Conservation (phyloP, 2,113 vertebrate genomes). For the Chionodraco myersi region DNA sequence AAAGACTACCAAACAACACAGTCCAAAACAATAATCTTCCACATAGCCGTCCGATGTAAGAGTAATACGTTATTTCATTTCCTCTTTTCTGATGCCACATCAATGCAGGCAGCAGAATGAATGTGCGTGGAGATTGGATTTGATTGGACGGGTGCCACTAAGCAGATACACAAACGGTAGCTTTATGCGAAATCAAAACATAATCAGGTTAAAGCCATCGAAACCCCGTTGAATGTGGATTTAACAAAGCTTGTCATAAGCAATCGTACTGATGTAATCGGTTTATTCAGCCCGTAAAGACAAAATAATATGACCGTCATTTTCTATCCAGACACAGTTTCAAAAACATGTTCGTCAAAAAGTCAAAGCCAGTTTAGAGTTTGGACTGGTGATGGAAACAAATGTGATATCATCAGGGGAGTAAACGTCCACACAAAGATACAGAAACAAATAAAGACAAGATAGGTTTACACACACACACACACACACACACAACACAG, state of each 20-base stretch:
- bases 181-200: slow-evolving; percentile 33
- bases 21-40: slow-evolving; percentile 11
- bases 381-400: neutral
- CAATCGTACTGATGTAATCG: slow-evolving; percentile 30
- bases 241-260: slow-evolving; percentile 43
- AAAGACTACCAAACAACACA: neutral
- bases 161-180: slow-evolving; percentile 12
- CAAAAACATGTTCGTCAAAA: neutral
- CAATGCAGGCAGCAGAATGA: slow-evolving; percentile 19
- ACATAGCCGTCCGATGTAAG: slow-evolving; percentile 16
- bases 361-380: slow-evolving; percentile 11
- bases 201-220: slow-evolving; percentile 51
- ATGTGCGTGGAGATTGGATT: slow-evolving; percentile 26
- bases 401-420: neutral
- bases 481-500: too few species aligned
- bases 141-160: slow-evolving; percentile 44
- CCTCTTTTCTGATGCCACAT: slow-evolving; percentile 30
- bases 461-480: neutral
- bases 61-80: slow-evolving; percentile 14
- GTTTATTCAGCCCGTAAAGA: slow-evolving; percentile 1
- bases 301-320: slow-evolving; percentile 7
- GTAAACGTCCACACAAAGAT: neutral
- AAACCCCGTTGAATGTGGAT: slow-evolving; percentile 30
- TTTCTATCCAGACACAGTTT: slow-evolving; percentile 10
- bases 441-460: neutral